A percentile compares a stretch with the other conserved stretches of the same genome.
Conservation (phyloP, 2,797 vertebrate species). For the Propithecus perrieri region DNA sequence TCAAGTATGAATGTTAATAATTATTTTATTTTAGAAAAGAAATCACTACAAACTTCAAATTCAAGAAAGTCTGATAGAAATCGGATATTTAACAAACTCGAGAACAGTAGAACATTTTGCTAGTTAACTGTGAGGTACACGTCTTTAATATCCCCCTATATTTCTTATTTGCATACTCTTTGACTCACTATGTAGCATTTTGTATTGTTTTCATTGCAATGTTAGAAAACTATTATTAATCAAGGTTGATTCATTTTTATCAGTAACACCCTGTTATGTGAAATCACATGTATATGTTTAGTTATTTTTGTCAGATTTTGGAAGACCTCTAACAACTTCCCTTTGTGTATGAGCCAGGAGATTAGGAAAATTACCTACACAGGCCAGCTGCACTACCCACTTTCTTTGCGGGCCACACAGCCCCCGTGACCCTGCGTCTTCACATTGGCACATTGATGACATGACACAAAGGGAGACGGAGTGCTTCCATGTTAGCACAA, state of each 20-base stretch:
- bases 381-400: not conserved
- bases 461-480: accelerated
- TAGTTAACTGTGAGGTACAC: no score
- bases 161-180: not conserved
- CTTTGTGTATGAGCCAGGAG: not conserved
- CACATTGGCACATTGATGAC: accelerated
- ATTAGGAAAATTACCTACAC: not conserved
- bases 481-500: accelerated
- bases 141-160: not conserved
- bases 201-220: not conserved
- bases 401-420: accelerated
- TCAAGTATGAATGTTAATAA: not conserved
- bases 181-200: not conserved
- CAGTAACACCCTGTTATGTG: no score
- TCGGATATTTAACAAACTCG: no score
- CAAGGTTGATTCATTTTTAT: not conserved
- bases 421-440: accelerated
- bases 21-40: not conserved
- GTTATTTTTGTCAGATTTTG: not conserved
- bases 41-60: not conserved
- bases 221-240: not conserved
- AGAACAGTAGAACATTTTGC: not conserved
- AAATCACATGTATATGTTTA: not conserved
- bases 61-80: not conserved
- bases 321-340: not conserved